Percentiles rank a stretch among this genome's conserved stretches.
These are phyloP conservation scores for Echeneis naucrates DNA, from an alignment of 2,797 vertebrate species.

Conservation along the genomic window DNA sequence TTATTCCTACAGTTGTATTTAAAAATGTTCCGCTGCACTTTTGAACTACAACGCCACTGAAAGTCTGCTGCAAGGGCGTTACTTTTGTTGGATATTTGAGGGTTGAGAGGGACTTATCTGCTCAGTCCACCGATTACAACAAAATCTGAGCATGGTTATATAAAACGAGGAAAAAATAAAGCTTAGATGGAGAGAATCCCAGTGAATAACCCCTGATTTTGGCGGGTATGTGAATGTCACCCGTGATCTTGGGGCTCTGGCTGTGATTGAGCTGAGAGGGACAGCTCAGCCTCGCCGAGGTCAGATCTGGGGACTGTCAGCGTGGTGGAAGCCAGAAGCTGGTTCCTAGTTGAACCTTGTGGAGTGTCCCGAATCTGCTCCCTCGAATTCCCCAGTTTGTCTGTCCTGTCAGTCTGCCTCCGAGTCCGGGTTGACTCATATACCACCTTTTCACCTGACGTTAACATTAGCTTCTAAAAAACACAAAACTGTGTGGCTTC, in stretches of 20 bases:
- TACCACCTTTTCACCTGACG: constrained; percentile 45
- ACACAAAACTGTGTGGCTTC: background rate
- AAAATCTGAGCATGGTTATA: background rate
- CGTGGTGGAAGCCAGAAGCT: constrained; percentile 28
- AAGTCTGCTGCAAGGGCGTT: background rate
- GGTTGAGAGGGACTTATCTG: background rate
- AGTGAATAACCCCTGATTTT: constrained; percentile 18
- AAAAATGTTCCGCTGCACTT: background rate
- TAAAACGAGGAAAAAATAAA: background rate
- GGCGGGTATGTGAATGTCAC: constrained; percentile 46
- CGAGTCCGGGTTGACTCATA: constrained; percentile 40
- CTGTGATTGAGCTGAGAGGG: constrained; percentile 57
- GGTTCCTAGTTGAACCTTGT: constrained; percentile 56
- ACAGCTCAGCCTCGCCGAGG: constrained; percentile 63
- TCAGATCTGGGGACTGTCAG: constrained; percentile 48
- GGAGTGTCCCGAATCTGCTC: constrained; percentile 24
- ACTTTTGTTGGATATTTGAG: background rate
- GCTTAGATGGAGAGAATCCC: constrained; percentile 8
- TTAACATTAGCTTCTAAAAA: constrained; percentile 11
- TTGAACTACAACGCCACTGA: background rate
- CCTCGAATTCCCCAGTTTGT: constrained; percentile 39
- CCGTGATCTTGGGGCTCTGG: constrained; percentile 35
- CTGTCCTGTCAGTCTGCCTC: constrained; percentile 56
- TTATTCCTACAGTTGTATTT: constrained; percentile 8
- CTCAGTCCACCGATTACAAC: background rate